A percentile compares a stretch with the other conserved stretches of the same genome.
Evolutionary conservation across 2,113 vertebrate genomes (phyloP).

Genomic region (Puntigrus tetrazona): DNA sequence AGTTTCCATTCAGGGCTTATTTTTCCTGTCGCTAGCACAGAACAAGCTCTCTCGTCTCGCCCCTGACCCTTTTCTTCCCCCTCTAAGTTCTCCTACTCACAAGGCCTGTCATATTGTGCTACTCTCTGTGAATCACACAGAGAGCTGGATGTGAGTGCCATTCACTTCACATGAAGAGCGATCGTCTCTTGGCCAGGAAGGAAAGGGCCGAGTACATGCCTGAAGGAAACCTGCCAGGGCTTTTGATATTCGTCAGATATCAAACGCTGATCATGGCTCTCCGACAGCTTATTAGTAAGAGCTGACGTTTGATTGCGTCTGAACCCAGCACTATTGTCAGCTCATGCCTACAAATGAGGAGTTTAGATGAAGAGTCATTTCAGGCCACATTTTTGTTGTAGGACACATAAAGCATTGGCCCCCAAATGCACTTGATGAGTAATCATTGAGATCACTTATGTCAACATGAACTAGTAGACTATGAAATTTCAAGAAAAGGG

Average conservation of each 20-base stretch:
- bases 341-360: neutral
- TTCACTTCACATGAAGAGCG: conserved; percentile 41
- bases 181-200: conserved; percentile 13
- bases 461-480: neutral
- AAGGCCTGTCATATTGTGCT: conserved; percentile 12
- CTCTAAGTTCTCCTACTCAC: neutral
- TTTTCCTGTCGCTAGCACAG: conserved; percentile 1
- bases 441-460: neutral
- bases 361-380: neutral
- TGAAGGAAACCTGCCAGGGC: conserved; percentile 25
- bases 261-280: conserved; percentile 19
- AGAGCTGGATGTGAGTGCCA: conserved; percentile 15
- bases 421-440: neutral
- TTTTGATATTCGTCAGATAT: conserved; percentile 19
- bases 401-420: neutral
- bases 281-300: conserved; percentile 22
- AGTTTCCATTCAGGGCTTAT: conserved; percentile 8
- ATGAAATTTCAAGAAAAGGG: neutral
- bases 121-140: conserved; percentile 16
- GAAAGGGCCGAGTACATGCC: conserved; percentile 13
- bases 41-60: neutral
- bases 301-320: conserved; percentile 43
- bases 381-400: neutral
- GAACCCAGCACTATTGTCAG: neutral
- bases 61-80: neutral